Evolutionary conservation across 1,140 invertebrate genomes (phyloP).

Genomic region (Listronotus bonariensis): DNA sequence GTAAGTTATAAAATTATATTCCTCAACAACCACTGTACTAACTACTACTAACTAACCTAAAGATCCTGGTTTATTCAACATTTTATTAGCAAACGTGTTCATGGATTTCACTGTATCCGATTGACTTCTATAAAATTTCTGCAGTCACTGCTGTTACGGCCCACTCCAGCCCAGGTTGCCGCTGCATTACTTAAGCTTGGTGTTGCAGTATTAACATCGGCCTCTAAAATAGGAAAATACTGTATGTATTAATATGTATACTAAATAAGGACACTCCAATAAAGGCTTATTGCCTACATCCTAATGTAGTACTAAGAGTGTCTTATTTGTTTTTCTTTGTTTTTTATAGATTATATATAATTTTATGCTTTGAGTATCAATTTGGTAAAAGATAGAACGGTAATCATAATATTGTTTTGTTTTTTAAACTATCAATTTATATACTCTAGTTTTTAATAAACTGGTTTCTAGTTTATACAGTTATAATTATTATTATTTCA

Average conservation of each 20-base stretch:
- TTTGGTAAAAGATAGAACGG: too few species aligned
- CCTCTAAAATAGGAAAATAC: constrained; percentile 65
- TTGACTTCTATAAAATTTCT: constrained; percentile 88
- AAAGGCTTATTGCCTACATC: too few species aligned
- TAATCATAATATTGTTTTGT: too few species aligned
- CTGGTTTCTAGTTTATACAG: neutral
- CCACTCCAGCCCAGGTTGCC: constrained; percentile 95
- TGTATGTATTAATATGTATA: too few species aligned
- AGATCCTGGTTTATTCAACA: constrained; percentile 77
- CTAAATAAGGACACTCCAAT: too few species aligned
- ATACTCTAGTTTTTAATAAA: too few species aligned
- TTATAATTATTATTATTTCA: constrained; percentile 2
- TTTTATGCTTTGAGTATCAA: too few species aligned
- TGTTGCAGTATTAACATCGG: constrained; percentile 86
- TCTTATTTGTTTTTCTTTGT: too few species aligned
- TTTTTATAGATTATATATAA: too few species aligned
- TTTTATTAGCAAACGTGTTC: constrained; percentile 63
- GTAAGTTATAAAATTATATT: neutral
- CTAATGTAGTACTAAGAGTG: too few species aligned
- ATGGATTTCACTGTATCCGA: constrained; percentile 77
- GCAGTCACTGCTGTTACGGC: constrained; percentile 93
- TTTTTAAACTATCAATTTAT: too few species aligned
- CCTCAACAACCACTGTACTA: neutral
- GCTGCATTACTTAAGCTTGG: constrained; percentile 83
- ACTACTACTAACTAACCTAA: constrained; percentile 66